Evolutionary conservation across 2,888 invertebrate genomes (phyloP).

Genomic region (Diaphora mendica): DNA sequence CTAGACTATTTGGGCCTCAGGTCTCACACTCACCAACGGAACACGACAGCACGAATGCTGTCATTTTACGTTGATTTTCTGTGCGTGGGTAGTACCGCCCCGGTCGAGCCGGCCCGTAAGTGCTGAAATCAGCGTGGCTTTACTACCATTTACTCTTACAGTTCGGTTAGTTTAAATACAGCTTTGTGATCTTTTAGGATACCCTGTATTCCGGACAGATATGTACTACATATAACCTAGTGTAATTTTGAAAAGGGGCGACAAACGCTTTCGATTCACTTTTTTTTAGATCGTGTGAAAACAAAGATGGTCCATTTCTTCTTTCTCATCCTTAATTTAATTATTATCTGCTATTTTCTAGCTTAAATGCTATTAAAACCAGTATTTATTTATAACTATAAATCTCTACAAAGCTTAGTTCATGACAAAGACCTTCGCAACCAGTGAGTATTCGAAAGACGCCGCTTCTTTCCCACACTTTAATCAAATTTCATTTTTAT

Average conservation of each 20-base stretch:
- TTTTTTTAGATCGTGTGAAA: not conserved
- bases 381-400: not conserved
- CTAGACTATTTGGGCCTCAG: no score
- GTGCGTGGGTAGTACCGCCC: no score
- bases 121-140: no score
- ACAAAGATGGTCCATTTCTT: not conserved
- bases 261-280: not conserved
- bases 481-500: constrained; percentile 18
- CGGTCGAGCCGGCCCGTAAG: no score
- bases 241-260: no score
- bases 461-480: constrained; percentile 33
- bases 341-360: not conserved
- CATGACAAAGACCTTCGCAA: not conserved
- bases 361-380: constrained; percentile 2
- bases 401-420: not conserved
- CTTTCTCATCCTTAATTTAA: not conserved
- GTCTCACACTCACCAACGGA: no score
- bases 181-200: not conserved
- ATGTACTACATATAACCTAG: no score
- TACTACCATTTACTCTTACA: no score
- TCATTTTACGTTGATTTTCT: no score
- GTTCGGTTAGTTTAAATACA: not conserved
- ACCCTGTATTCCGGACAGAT: not conserved
- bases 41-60: no score
- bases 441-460: not conserved